Conservation (phyloP, 2,113 vertebrate species). For the Periophthalmus modestus region DNA sequence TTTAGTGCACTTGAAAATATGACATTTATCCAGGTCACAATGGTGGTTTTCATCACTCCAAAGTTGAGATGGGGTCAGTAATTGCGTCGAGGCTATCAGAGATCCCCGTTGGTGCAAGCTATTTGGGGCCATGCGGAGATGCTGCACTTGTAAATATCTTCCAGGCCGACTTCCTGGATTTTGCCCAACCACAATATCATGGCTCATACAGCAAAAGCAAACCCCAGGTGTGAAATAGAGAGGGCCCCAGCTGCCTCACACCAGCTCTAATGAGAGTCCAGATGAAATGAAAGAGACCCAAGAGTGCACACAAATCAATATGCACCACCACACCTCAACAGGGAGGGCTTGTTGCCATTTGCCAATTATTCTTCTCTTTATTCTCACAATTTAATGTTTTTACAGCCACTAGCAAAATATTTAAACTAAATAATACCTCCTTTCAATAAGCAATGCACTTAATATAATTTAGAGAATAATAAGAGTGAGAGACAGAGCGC, state of each 20-base stretch:
- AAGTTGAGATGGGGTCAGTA: slow-evolving; percentile 36
- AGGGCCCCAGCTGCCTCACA: slow-evolving; percentile 15
- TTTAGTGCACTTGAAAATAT: background rate
- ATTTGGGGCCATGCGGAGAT: slow-evolving; percentile 21
- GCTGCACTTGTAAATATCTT: background rate
- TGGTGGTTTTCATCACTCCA: slow-evolving; percentile 18
- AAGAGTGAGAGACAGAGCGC: too few relatives aligned
- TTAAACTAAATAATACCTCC: slow-evolving; percentile 32
- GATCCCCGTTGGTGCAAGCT: slow-evolving; percentile 28
- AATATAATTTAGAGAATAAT: too few relatives aligned
- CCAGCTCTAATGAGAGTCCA: slow-evolving; percentile 43
- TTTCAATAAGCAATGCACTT: slow-evolving; percentile 11
- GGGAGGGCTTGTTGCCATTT: slow-evolving; percentile 43
- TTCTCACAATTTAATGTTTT: slow-evolving; percentile 36
- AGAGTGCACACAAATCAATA: slow-evolving; percentile 50
- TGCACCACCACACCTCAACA: slow-evolving; percentile 2
- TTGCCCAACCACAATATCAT: background rate
- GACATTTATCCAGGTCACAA: background rate
- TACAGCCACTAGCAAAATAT: slow-evolving; percentile 23
- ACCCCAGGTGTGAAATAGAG: slow-evolving; percentile 1
- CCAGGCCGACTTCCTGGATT: background rate
- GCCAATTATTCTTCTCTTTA: slow-evolving; percentile 35
- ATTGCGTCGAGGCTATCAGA: slow-evolving; percentile 43
- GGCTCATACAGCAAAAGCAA: slow-evolving; percentile 10
- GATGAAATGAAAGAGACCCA: slow-evolving; percentile 40